Evolutionary conservation across 2,888 invertebrate species (phyloP), one percentile per base, ranked within the genome.

Genomic region (Lepidochrysops patricia): DNA sequence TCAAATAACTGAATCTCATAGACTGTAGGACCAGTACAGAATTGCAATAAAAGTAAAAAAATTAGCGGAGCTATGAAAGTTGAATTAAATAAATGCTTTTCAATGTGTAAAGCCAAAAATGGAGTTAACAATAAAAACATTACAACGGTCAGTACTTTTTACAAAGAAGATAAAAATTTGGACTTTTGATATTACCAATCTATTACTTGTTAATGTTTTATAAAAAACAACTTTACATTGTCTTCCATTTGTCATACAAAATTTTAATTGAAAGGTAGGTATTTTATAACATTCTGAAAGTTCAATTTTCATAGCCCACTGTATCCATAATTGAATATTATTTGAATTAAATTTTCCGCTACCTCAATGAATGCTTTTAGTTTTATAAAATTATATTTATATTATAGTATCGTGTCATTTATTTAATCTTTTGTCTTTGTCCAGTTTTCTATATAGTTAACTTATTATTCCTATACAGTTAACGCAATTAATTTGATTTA

Each of bases 31-130:
- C 35, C 50, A 26, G 26, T 35, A 26, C 32, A 32, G 37, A 32
- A 32, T 13, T 32, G 23, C 34, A 12, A 4, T 43, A 32, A 60
- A 37, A 32, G 70, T 67, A 65, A 66, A 67, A 43, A 1, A 0
- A 19, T 43, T 19, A 37, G 29, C 2, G n/a, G 2, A 56, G 9
- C 19, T 54, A 25, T 29, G n/a, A 13, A 49, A 26, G 29, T 56
- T 2, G 26, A 54, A 54, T 50, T 56, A 25, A 9, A 19, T 15
- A 7, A 19, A 19, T 15, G 15, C 2, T 3, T 43, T 7, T 43
- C 19, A 43, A 43, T 19, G 15, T 7, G 3, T 19, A 2, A 43
- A 7, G 15, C 19, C 9, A 1, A 15, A 23, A n/a, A n/a, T n/a
- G n/a, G 4, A 43, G 2, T 19, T 19, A 3, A 43, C 29, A 7